Evolutionary conservation across 2,888 invertebrate species (phyloP).

Genomic region (Trypoxylon attenuatum): DNA sequence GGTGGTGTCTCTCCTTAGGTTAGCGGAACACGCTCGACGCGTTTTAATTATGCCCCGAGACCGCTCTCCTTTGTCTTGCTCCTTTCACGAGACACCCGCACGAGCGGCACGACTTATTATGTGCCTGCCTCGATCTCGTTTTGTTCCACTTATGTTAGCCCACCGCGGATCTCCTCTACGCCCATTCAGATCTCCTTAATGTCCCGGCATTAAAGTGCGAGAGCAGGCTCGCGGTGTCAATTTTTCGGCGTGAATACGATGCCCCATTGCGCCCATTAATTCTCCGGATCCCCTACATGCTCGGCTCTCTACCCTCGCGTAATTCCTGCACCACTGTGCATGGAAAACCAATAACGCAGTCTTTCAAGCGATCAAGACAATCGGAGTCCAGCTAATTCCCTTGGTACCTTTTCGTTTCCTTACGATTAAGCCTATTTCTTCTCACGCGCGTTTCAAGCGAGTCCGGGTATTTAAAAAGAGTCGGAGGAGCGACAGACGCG

Average conservation of each 20-base stretch:
- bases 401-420: no score
- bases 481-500: no score
- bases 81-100: conserved; percentile 59
- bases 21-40: conserved; percentile 61
- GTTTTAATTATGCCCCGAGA: conserved; percentile 66
- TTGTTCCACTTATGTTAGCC: conserved; percentile 44
- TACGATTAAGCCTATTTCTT: neutral
- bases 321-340: no score
- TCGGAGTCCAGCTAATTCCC: no score
- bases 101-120: conserved; percentile 60
- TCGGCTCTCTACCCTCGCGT: neutral
- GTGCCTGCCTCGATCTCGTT: conserved; percentile 43
- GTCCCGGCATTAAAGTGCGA: conserved; percentile 46
- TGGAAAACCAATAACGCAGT: no score
- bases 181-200: conserved; percentile 49
- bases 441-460: conserved; percentile 4
- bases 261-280: conserved; percentile 31
- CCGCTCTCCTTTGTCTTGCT: conserved; percentile 54
- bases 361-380: no score
- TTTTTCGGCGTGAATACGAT: conserved; percentile 39
- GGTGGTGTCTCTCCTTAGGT: conserved; percentile 12
- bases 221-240: conserved; percentile 45
- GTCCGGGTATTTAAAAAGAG: neutral
- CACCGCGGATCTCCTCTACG: conserved; percentile 17
- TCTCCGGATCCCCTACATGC: no score